These are phyloP conservation scores for Nothoprocta pentlandii DNA, from an alignment of 2,113 vertebrate species.

Conservation along the genomic window DNA sequence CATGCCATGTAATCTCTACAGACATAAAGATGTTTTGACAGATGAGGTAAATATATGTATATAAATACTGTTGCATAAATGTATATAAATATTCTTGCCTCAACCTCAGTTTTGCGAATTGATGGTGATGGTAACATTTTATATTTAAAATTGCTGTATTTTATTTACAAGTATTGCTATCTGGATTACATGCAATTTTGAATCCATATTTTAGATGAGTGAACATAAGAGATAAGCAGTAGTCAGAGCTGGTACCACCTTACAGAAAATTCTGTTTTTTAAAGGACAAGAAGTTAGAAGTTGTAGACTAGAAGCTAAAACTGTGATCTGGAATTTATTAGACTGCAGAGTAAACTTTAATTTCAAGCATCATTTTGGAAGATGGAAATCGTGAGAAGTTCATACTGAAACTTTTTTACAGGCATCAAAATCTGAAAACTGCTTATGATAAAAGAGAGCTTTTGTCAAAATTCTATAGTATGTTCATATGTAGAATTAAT, in stretches of 20 bases:
- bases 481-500: not conserved
- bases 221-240: not conserved
- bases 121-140: not conserved
- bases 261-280: constrained; percentile 4
- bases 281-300: constrained; percentile 1
- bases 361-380: not conserved
- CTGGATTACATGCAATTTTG: not conserved
- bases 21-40: not conserved
- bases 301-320: constrained; percentile 7
- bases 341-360: not conserved
- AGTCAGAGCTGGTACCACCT: not conserved
- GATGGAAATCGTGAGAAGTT: not conserved
- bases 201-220: not conserved
- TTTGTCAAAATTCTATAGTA: not conserved
- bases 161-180: not conserved
- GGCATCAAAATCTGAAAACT: not conserved
- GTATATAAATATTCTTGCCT: not conserved
- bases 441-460: not conserved
- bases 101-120: not conserved
- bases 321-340: not conserved
- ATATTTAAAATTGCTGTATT: not conserved
- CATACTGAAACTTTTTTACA: not conserved
- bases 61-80: not conserved
- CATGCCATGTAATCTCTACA: not conserved
- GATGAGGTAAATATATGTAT: not conserved